Evolutionary conservation across 2,797 vertebrate species (phyloP).

Genomic region (Odontamblyopus rebecca): DNA sequence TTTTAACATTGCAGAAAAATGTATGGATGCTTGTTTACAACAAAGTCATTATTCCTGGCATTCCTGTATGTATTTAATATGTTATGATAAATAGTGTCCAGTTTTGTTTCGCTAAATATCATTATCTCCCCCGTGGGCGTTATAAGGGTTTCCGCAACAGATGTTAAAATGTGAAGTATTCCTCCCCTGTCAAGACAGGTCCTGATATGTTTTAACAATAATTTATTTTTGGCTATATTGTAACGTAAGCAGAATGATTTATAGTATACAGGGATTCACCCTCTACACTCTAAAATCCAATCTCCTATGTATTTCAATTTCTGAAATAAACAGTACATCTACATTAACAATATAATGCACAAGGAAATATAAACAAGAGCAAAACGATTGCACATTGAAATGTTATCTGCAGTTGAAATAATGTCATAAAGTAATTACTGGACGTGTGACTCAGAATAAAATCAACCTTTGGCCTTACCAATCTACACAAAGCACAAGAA

Average conservation of each 20-base stretch:
- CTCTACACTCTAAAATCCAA: not conserved
- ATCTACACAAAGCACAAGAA: slow-evolving; percentile 7
- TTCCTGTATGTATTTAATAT: not conserved
- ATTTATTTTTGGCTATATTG: not conserved
- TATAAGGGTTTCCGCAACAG: slow-evolving; percentile 27
- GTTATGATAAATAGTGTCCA: slow-evolving; percentile 10
- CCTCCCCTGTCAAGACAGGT: slow-evolving; percentile 26
- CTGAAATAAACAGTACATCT: not conserved
- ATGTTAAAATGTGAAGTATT: slow-evolving; percentile 52
- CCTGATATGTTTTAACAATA: not conserved
- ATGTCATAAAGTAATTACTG: slow-evolving; percentile 51
- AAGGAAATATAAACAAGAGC: not conserved
- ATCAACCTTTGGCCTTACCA: slow-evolving; percentile 6
- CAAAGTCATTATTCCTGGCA: not conserved
- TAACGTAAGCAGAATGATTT: not conserved
- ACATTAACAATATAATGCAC: not conserved
- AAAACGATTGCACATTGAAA: slow-evolving; percentile 2
- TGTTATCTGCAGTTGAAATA: not conserved
- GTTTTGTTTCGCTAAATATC: slow-evolving; percentile 33
- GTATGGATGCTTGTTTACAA: no score
- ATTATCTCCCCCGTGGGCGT: slow-evolving; percentile 12
- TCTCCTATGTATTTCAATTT: not conserved
- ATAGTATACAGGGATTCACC: not conserved
- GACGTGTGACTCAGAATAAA: slow-evolving; percentile 54
- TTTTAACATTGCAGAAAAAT: not conserved